Base-by-base conservation (phyloP, 2,888 invertebrate species). In the Resseliella maxima region DNA sequence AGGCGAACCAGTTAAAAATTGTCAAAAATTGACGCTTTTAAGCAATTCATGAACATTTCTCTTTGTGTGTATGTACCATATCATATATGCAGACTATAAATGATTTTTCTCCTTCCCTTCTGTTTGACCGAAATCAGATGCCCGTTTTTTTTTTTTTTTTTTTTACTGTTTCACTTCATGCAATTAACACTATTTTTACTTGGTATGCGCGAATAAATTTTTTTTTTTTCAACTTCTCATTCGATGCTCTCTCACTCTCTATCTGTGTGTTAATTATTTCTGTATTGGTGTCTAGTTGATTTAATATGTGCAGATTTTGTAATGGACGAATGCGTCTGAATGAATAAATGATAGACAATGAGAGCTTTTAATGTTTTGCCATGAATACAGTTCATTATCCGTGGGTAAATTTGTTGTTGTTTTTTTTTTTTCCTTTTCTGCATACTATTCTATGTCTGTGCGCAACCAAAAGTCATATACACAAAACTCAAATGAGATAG, bases 301-400 rank as follows among this genome's bases (percentile, higher is more conserved):
- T 72, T 72, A 31, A 72, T 72, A 35, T 72, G 72, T 31, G 72
- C 72, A 72, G 72, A 72, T 72, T n/a, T 72, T 72, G 31, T 35
- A 72, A 72, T 72, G 72, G 72, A 72, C 18, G 72, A 72, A 72
- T 72, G 72, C 72, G 72, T 35, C 18, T 31, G 31, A n/a, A 72
- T 72, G 72, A 72, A 72, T 72, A 72, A 72, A 72, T 72, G 72
- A 72, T 72, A 72, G 31, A 27, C 8, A 72, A 72, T 72, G 72
- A 72, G 31, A 3, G 72, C 18, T 59, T n/a, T 59, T n/a, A 31
- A 72, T 72, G 72, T 72, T 72, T 72, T 6, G 12, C 24, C 24
- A 59, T 59, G 59, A n/a, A 59, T 59, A 59, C 21, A 12, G 59
- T 72, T 72, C 72, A 35, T 72, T 72, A 72, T 72, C 72, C 72